Conservation (phyloP, 2,888 invertebrate species). For the Ophion slaviceki region DNA sequence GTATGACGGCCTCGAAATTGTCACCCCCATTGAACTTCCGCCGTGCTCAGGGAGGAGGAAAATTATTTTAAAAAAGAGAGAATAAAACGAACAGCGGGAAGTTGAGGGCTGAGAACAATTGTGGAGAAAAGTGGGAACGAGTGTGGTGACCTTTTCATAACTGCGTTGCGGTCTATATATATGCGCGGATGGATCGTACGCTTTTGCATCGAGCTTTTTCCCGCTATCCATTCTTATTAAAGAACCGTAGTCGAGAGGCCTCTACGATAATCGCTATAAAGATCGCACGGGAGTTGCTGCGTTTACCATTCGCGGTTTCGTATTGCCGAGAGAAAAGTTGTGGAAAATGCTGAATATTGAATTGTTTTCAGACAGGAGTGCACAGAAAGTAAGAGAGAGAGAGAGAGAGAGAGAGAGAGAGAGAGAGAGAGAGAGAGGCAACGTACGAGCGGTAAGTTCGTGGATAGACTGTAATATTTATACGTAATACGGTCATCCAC, state of each 20-base stretch:
- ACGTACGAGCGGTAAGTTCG: constrained; percentile 9
- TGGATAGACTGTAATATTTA: constrained; percentile 44
- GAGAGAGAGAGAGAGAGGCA: background rate
- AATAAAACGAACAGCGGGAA: constrained; percentile 21
- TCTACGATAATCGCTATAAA: constrained; percentile 31
- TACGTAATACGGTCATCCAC: constrained; percentile 39
- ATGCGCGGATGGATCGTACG: background rate
- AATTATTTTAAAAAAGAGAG: background rate
- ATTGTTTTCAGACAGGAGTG: constrained; percentile 7
- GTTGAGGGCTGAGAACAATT: constrained; percentile 21
- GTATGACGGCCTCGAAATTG: too few species aligned
- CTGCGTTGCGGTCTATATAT: background rate
- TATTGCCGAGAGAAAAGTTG: constrained; percentile 23
- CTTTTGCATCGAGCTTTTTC: constrained; percentile 1
- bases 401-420: background rate
- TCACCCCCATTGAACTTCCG: background rate
- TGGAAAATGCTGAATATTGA: constrained; percentile 21
- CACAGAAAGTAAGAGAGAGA: background rate
- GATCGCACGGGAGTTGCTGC: constrained; percentile 12
- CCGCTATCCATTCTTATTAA: constrained; percentile 11
- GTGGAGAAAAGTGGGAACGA: constrained; percentile 18
- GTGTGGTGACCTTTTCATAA: constrained; percentile 33
- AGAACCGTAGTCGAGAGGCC: constrained; percentile 5
- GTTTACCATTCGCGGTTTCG: constrained; percentile 11
- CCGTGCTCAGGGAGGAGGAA: background rate